Percentiles rank a stretch among this genome's conserved stretches.
phyloP scores from a whole-genome alignment of 2,888 invertebrate genomes.

The Apotomis capreana region DNA sequence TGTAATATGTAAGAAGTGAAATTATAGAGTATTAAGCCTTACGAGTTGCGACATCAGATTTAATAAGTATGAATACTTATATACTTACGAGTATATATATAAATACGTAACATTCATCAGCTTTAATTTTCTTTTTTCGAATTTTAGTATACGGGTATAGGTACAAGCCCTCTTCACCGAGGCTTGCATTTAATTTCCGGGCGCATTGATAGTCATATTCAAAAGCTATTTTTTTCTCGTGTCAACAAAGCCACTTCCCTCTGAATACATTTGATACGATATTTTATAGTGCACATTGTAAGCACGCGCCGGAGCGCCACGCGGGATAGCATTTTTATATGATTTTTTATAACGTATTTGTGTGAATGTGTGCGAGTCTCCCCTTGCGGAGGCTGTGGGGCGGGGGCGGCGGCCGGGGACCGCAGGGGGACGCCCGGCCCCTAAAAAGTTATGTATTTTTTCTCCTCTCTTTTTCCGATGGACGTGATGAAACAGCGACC shows the following conservation, averaged over 20 bases:
- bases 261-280: conserved; percentile 80
- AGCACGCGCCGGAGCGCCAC: conserved; percentile 69
- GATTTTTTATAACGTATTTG: conserved; percentile 59
- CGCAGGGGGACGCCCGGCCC: conserved; percentile 68
- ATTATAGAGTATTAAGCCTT: too few relatives aligned
- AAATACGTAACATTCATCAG: too few relatives aligned
- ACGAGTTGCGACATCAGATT: too few relatives aligned
- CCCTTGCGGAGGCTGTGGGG: conserved; percentile 45
- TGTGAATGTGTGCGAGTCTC: conserved; percentile 59
- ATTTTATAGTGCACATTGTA: conserved; percentile 71
- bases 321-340: conserved; percentile 68
- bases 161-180: conserved; percentile 29
- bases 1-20: too few relatives aligned
- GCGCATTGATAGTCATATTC: conserved; percentile 50
- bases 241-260: conserved; percentile 71
- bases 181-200: conserved; percentile 56
- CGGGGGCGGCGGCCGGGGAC: conserved; percentile 52
- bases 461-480: conserved; percentile 80
- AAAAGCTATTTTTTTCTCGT: conserved; percentile 65
- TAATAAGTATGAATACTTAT: too few relatives aligned
- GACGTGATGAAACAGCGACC: conserved; percentile 79
- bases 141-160: background rate
- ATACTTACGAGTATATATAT: too few relatives aligned
- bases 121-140: too few relatives aligned
- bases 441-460: conserved; percentile 84